Evolutionary conservation across 2,113 vertebrate genomes (phyloP).

Genomic region (Harpagus bidentatus): DNA sequence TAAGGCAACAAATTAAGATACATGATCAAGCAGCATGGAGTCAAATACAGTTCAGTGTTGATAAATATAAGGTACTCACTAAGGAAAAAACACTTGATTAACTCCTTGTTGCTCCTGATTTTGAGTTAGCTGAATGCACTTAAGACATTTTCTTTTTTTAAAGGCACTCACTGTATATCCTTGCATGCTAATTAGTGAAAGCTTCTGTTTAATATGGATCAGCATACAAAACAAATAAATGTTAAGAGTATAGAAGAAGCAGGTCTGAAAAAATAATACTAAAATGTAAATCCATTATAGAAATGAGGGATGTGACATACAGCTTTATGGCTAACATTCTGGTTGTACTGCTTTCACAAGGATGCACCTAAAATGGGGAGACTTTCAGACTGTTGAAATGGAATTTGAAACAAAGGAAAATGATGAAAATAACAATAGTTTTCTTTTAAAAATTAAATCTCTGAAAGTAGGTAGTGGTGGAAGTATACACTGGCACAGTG

Average conservation of each 20-base stretch:
- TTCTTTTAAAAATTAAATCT: neutral
- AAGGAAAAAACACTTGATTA: neutral
- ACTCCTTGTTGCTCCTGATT: neutral
- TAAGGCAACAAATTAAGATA: neutral
- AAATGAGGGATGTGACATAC: neutral
- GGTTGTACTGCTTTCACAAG: neutral
- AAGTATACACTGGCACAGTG: neutral
- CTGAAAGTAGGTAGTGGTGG: neutral
- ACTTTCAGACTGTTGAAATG: neutral
- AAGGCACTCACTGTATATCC: neutral
- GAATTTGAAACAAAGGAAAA: neutral
- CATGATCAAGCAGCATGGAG: neutral
- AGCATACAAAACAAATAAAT: neutral
- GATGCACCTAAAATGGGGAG: neutral
- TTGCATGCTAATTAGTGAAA: conserved; percentile 3
- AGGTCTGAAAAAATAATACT: neutral
- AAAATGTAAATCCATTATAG: neutral
- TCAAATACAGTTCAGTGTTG: neutral
- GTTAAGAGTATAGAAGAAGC: neutral
- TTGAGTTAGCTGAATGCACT: neutral
- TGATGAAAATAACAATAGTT: neutral
- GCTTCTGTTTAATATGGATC: neutral
- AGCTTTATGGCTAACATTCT: neutral
- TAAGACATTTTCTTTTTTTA: neutral
- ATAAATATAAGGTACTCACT: neutral